phyloP scores from a whole-genome alignment of 2,888 invertebrate species.

The Patella ulyssiponensis region DNA sequence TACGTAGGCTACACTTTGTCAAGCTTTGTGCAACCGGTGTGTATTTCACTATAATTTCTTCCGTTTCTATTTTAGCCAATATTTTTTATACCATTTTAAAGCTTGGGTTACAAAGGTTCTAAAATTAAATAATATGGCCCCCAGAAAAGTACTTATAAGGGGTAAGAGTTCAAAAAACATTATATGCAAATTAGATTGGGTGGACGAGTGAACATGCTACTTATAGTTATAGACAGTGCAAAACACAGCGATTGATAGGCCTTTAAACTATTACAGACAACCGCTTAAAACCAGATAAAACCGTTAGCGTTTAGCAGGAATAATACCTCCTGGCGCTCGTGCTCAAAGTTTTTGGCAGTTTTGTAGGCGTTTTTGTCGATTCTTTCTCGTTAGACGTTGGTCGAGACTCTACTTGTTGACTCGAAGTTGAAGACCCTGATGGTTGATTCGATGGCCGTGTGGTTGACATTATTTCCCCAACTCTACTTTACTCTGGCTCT shows the following conservation, averaged over 20 bases:
- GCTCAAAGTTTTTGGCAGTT: constrained; percentile 32
- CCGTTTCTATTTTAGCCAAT: constrained; percentile 17
- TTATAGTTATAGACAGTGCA: neutral
- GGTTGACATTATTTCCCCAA: neutral
- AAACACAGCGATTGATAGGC: neutral
- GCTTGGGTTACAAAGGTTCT: constrained; percentile 15
- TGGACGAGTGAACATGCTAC: constrained; percentile 20
- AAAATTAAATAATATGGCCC: constrained; percentile 24
- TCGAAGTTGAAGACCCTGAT: neutral
- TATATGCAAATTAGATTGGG: constrained; percentile 60
- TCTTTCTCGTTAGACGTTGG: constrained; percentile 7
- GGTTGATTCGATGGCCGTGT: neutral
- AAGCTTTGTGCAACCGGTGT: neutral
- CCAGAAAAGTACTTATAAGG: constrained; percentile 14
- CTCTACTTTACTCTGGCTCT: too few relatives aligned
- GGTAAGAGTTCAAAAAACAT: constrained; percentile 45
- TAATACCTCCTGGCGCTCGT: constrained; percentile 27
- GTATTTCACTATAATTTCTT: neutral
- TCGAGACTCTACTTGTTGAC: neutral
- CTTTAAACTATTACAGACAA: neutral
- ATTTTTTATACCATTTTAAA: constrained; percentile 34
- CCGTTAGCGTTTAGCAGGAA: neutral
- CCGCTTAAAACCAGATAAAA: constrained; percentile 1
- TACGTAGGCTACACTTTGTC: too few relatives aligned
- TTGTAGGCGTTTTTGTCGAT: constrained; percentile 28